These are phyloP conservation scores for Hassar affinis DNA, from an alignment of 2,113 vertebrate species.

Conservation along the genomic window DNA sequence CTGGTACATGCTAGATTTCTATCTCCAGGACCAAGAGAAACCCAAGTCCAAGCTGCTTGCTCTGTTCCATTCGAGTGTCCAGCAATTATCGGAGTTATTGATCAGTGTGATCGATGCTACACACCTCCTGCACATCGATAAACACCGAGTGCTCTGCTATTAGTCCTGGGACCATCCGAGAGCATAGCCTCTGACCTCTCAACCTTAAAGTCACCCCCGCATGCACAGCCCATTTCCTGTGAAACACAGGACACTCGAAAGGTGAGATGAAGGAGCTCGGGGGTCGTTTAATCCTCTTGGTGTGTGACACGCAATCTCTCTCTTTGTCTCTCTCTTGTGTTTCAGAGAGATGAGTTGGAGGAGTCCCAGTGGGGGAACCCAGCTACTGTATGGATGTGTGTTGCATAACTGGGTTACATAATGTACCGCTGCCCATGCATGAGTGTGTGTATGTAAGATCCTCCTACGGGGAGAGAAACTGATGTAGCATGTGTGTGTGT, in stretches of 20 bases:
- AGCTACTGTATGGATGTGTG: slow-evolving; percentile 53
- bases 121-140: slow-evolving; percentile 5
- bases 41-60: not conserved
- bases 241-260: not conserved
- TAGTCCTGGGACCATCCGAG: not conserved
- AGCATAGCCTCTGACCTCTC: slow-evolving; percentile 9
- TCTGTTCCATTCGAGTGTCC: not conserved
- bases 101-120: not conserved
- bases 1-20: not conserved
- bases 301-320: not conserved
- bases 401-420: slow-evolving; percentile 59
- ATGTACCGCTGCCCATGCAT: slow-evolving; percentile 52
- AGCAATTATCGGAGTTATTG: slow-evolving; percentile 25
- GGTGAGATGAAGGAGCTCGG: not conserved
- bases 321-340: not conserved
- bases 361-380: slow-evolving; percentile 33
- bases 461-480: slow-evolving; percentile 37
- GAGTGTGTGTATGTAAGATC: slow-evolving; percentile 41
- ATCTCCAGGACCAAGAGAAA: not conserved
- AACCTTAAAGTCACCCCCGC: slow-evolving; percentile 3
- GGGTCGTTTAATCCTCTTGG: not conserved
- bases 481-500: slow-evolving; percentile 32
- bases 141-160: not conserved
- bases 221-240: not conserved
- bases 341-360: slow-evolving; percentile 39